Evolutionary conservation across 2,888 invertebrate species (phyloP), one percentile per base, ranked within the genome.

Genomic region (Conomelus anceps): DNA sequence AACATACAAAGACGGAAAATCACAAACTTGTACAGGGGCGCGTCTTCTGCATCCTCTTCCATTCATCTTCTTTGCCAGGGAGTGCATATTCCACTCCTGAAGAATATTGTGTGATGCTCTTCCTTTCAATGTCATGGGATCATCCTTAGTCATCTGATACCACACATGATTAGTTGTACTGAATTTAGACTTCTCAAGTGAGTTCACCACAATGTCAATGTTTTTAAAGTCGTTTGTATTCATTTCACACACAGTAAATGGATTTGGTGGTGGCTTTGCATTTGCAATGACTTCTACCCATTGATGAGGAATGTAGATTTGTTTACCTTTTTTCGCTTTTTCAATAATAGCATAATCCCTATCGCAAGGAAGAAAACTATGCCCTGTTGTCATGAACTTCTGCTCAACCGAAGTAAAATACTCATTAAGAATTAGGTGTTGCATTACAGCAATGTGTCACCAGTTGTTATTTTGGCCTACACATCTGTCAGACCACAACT

Each of bases 381-480:
- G 91, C 9, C 91, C 91, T 41, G 90, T 90, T 22, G 26, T 89
- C 89, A 91, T 88, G 90, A 91, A 92, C 89, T 91, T 92, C 88
- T 92, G 91, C n/a, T 91, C 22, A 22, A 91, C 88, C 88, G 90
- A 85, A n/a, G 91, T 91, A 87, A 92, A 91, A 88, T 91, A 91
- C 26, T 89, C 87, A 85, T 63, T 23, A 41, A 85, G 22, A 89
- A 90, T 84, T 89, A 88, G 26, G 90, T 89, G 23, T 84, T 89
- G 84, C 29, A 84, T 63, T 22, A 89, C 22, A 23, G 84, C 88
- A 6, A 92, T 85, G 22, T 90, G 90, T 22, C 26, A 85, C 90
- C 90, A 91, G 88, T 92, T 92, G 89, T 92, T 91, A 86, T 91
- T 91, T 89, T 92, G 91, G 9, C 91, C 91, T n/a, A 89, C 89